These are phyloP conservation scores for Drosophila obscura DNA, from an alignment of 1,140 invertebrate genomes.

Conservation along the genomic window DNA sequence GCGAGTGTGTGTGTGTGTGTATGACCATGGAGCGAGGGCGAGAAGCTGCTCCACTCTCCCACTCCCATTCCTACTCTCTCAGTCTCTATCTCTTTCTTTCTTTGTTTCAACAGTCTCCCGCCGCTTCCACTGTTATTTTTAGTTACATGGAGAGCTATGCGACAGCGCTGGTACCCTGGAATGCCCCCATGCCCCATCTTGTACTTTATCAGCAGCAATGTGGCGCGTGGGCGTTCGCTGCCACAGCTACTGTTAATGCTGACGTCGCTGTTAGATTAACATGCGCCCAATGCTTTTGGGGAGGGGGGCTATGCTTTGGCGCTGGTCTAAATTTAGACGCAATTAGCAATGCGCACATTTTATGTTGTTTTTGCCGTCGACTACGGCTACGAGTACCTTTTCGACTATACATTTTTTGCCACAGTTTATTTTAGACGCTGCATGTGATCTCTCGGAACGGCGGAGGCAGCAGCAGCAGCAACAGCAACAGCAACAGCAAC, in stretches of 20 bases:
- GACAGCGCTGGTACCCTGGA: constrained; percentile 11
- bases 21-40: constrained; percentile 19
- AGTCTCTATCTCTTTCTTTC: constrained; percentile 11
- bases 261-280: constrained; percentile 31
- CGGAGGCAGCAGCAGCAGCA: constrained; percentile 1
- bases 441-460: constrained; percentile 54
- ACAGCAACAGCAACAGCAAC: constrained; percentile 30
- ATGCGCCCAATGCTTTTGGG: constrained; percentile 13
- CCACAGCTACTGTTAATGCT: constrained; percentile 30
- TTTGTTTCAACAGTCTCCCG: constrained; percentile 25
- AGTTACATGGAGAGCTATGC: constrained; percentile 54
- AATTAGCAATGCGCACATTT: constrained; percentile 82
- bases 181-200: constrained; percentile 12
- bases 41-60: constrained; percentile 15
- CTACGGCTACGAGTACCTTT: constrained; percentile 14
- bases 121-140: constrained; percentile 59
- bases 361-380: constrained; percentile 40
- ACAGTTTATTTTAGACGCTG: constrained; percentile 80
- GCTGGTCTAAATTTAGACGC: constrained; percentile 70
- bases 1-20: background rate
- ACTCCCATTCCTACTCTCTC: constrained; percentile 2
- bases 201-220: constrained; percentile 42
- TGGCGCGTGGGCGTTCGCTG: constrained; percentile 74
- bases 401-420: constrained; percentile 76
- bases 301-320: constrained; percentile 26